phyloP scores from a whole-genome alignment of 92 coral and sea anemone genomes.

The Chrysogorgia sp. region DNA sequence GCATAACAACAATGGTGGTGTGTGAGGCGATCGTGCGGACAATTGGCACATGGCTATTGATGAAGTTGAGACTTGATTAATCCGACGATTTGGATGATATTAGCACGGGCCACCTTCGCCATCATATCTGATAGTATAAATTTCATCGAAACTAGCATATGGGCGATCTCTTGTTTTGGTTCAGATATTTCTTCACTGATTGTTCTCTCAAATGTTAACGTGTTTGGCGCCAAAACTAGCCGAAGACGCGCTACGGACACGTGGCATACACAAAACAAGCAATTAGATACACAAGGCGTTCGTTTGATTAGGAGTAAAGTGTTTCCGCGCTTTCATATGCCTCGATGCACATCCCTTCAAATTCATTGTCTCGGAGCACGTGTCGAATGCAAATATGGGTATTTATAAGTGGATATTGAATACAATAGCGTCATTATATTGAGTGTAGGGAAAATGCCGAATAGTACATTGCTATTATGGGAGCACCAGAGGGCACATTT shows the following conservation, averaged over 20 bases:
- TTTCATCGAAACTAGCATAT: too few relatives aligned
- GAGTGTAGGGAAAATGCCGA: not conserved
- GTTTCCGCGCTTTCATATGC: constrained; percentile 13
- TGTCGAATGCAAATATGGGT: constrained; percentile 16
- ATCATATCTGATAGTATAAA: too few relatives aligned
- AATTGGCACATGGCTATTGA: too few relatives aligned
- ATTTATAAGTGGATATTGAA: not conserved
- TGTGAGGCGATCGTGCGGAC: too few relatives aligned
- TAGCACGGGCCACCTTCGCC: too few relatives aligned
- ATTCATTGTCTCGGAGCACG: constrained; percentile 12
- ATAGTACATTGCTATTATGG: not conserved
- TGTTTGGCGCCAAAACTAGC: constrained; percentile 13
- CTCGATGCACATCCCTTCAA: not conserved
- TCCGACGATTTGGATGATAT: too few relatives aligned
- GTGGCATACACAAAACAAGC: constrained; percentile 40
- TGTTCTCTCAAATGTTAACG: not conserved
- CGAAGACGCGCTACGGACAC: constrained; percentile 27
- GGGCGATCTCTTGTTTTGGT: too few relatives aligned
- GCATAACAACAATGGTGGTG: too few relatives aligned
- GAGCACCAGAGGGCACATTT: not conserved
- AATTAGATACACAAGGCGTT: not conserved
- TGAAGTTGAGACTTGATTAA: too few relatives aligned
- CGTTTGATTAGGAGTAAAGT: not conserved
- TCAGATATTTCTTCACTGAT: too few relatives aligned
- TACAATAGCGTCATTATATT: not conserved